Percentiles rank a stretch among this genome's conserved stretches.
Evolutionary conservation across 1,140 invertebrate species (phyloP).

Genomic region (Battus philenor): DNA sequence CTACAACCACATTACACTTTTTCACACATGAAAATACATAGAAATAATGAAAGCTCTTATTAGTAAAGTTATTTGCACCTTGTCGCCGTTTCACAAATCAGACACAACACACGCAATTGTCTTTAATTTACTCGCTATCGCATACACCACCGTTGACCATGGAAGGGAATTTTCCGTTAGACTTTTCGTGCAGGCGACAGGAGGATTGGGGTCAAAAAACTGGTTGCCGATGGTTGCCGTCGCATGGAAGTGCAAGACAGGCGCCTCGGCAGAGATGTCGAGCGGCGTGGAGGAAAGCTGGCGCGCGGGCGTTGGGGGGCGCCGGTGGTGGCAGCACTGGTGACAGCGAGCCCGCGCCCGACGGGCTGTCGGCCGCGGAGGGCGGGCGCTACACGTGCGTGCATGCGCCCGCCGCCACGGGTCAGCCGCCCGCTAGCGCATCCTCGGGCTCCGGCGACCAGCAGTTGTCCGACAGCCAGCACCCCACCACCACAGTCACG

Average conservation of each 20-base stretch:
- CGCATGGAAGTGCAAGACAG: constrained; percentile 50
- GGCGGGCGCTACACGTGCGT: constrained; percentile 74
- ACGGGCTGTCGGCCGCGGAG: constrained; percentile 49
- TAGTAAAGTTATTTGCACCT: constrained; percentile 45
- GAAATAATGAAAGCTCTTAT: constrained; percentile 47
- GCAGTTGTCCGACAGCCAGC: constrained; percentile 85
- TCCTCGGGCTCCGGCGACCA: constrained; percentile 84
- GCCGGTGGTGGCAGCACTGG: constrained; percentile 51
- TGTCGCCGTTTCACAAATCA: constrained; percentile 37
- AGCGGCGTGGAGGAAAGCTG: constrained; percentile 50
- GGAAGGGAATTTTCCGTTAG: constrained; percentile 52
- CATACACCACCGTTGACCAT: constrained; percentile 49
- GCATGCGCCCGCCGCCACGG: constrained; percentile 74
- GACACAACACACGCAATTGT: constrained; percentile 33
- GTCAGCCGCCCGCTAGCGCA: constrained; percentile 80
- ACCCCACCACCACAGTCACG: constrained; percentile 83
- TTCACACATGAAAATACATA: constrained; percentile 17
- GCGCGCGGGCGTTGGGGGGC: constrained; percentile 39
- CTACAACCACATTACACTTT: constrained; percentile 21
- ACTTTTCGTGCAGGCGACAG: constrained; percentile 55
- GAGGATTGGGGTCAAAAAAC: constrained; percentile 45
- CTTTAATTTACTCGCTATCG: constrained; percentile 34
- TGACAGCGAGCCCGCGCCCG: constrained; percentile 47
- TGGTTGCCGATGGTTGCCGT: constrained; percentile 32
- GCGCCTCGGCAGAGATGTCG: constrained; percentile 48